Conservation (phyloP, 2,888 invertebrate genomes). For the Muschampia plurimacula region DNA sequence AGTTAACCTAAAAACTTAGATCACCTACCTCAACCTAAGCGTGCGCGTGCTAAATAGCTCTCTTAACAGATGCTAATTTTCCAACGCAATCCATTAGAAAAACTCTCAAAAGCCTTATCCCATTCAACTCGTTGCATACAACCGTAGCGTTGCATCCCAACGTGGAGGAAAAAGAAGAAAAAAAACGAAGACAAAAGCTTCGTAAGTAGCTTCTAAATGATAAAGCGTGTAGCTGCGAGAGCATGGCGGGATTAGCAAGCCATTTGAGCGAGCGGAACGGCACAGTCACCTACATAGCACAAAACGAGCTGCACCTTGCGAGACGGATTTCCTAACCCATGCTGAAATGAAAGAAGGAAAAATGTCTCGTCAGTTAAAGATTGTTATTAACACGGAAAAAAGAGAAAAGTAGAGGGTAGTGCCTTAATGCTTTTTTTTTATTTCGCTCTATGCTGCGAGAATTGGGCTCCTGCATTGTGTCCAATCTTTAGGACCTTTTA, state of each 20-base stretch:
- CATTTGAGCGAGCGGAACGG: constrained; percentile 13
- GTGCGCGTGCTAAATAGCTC: background rate
- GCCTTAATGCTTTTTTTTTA: too few relatives aligned
- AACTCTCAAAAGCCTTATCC: constrained; percentile 29
- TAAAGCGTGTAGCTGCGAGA: constrained; percentile 22
- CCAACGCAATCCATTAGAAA: constrained; percentile 38
- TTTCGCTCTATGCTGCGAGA: too few relatives aligned
- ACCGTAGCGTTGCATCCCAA: constrained; percentile 7
- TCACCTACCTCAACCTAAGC: background rate
- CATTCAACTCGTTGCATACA: constrained; percentile 25
- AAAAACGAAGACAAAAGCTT: constrained; percentile 33
- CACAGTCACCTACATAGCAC: constrained; percentile 2
- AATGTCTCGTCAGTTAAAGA: background rate
- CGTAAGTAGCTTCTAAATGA: constrained; percentile 40
- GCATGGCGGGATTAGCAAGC: constrained; percentile 32
- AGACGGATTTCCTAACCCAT: background rate
- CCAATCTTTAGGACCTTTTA: too few relatives aligned
- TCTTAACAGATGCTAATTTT: constrained; percentile 26
- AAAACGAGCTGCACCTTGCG: background rate
- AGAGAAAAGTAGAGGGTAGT: too few relatives aligned
- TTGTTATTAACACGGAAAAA: background rate
- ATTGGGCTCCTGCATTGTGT: too few relatives aligned
- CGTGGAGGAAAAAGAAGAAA: constrained; percentile 15
- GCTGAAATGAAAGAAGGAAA: background rate
- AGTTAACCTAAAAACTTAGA: background rate